phyloP scores from a whole-genome alignment of 2,113 vertebrate species.

The Oncorhynchus kisutch region DNA sequence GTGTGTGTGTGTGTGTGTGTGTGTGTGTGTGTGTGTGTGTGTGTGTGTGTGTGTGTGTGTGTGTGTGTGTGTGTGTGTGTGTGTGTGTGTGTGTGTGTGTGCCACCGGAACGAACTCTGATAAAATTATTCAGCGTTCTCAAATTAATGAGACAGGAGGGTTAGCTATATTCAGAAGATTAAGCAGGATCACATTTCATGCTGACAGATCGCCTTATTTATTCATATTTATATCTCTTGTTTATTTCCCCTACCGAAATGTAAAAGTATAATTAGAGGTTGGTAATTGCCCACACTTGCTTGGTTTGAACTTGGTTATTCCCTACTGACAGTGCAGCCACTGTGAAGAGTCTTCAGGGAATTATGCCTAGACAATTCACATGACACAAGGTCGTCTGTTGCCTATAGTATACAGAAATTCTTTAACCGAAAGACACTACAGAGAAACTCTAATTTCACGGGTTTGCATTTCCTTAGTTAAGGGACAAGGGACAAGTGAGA shows the following conservation, averaged over 20 bases:
- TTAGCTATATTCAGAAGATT: neutral
- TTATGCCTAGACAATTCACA: neutral
- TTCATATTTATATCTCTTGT: conserved; percentile 18
- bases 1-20: too few relatives aligned
- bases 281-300: conserved; percentile 26
- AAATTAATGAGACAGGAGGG: conserved; percentile 31
- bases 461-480: too few relatives aligned
- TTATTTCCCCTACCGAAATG: conserved; percentile 30
- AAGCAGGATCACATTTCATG: conserved; percentile 1
- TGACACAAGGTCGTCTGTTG: neutral
- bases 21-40: too few relatives aligned
- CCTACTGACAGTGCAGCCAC: neutral
- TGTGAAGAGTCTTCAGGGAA: conserved; percentile 4
- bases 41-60: neutral
- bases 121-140: conserved; percentile 35
- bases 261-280: conserved; percentile 33
- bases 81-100: neutral
- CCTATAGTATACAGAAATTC: too few relatives aligned
- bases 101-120: conserved; percentile 28
- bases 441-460: too few relatives aligned
- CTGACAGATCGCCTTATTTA: neutral
- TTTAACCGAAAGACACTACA: too few relatives aligned
- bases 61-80: neutral
- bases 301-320: conserved; percentile 12
- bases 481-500: too few relatives aligned